Evolutionary conservation across 2,113 vertebrate genomes (phyloP).

Genomic region (Prolemur simus): DNA sequence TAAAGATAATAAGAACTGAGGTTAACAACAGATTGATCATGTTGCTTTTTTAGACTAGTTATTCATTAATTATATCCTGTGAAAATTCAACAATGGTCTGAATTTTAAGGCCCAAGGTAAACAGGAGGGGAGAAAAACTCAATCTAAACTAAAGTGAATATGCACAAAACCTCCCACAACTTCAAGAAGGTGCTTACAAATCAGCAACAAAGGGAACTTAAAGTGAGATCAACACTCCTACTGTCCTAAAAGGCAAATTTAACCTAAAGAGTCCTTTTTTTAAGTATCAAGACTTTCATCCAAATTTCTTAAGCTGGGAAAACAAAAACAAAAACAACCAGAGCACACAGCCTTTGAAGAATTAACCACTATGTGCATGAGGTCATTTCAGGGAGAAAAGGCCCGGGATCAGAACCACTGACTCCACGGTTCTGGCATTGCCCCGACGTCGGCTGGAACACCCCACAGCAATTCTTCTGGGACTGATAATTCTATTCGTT

Average conservation of each 20-base stretch:
- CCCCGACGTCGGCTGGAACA: too few relatives aligned
- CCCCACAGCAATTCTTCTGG: fast-evolving
- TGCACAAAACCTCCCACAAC: not conserved
- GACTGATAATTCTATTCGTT: not conserved
- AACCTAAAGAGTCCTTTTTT: not conserved
- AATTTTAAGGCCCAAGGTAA: not conserved
- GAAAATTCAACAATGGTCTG: not conserved
- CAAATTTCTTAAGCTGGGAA: not conserved
- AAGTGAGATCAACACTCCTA: not conserved
- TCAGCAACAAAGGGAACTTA: not conserved
- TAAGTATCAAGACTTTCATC: not conserved
- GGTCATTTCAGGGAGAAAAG: not conserved
- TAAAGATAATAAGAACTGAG: not conserved
- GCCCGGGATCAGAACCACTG: fast-evolving
- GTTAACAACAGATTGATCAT: too few relatives aligned
- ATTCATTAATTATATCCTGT: not conserved
- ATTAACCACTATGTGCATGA: fast-evolving
- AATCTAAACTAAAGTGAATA: not conserved
- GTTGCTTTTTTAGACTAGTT: not conserved
- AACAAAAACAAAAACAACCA: too few relatives aligned
- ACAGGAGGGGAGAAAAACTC: not conserved
- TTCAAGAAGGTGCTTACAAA: not conserved
- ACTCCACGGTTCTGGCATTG: not conserved
- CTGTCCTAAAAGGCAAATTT: not conserved
- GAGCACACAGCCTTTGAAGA: not conserved